Evolutionary conservation across 1,140 invertebrate genomes (phyloP).

Genomic region (Drosophila micromelanica): DNA sequence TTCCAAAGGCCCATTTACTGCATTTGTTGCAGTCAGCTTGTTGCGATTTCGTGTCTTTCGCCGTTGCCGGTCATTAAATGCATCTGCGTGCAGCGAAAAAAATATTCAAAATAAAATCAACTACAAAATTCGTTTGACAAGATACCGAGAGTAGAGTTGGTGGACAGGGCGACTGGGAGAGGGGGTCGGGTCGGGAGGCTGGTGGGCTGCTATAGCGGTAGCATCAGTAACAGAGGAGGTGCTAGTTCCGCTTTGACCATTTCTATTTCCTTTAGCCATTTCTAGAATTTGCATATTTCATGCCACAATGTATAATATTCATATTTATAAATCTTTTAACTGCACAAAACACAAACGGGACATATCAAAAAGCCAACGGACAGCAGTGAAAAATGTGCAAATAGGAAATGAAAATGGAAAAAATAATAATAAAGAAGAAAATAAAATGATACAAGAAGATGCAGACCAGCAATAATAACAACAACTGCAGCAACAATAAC

Average conservation of each 20-base stretch:
- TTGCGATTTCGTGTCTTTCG: constrained; percentile 34
- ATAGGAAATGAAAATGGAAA: constrained; percentile 73
- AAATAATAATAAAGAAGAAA: constrained; percentile 28
- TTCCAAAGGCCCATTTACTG: constrained; percentile 37
- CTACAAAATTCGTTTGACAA: constrained; percentile 48
- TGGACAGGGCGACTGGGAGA: constrained; percentile 2
- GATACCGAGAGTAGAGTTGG: constrained; percentile 14
- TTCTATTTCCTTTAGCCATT: constrained; percentile 80
- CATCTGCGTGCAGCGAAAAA: constrained; percentile 52
- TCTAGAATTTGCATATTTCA: constrained; percentile 80
- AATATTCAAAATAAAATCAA: constrained; percentile 18
- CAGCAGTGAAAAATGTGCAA: constrained; percentile 73
- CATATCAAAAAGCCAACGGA: constrained; percentile 76
- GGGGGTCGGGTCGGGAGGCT: not conserved
- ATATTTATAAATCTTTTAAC: constrained; percentile 83
- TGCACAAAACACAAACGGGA: constrained; percentile 74
- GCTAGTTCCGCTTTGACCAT: constrained; percentile 61
- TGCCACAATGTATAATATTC: constrained; percentile 82
- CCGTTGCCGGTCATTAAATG: constrained; percentile 65
- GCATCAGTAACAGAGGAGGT: constrained; percentile 20
- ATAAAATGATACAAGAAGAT: constrained; percentile 32
- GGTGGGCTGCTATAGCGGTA: no score
- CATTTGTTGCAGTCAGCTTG: constrained; percentile 65
- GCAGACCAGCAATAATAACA: constrained; percentile 4
- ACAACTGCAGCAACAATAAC: not conserved